These are phyloP conservation scores for Dicranocentrus wangi DNA, from an alignment of 2,888 invertebrate species.

Conservation along the genomic window DNA sequence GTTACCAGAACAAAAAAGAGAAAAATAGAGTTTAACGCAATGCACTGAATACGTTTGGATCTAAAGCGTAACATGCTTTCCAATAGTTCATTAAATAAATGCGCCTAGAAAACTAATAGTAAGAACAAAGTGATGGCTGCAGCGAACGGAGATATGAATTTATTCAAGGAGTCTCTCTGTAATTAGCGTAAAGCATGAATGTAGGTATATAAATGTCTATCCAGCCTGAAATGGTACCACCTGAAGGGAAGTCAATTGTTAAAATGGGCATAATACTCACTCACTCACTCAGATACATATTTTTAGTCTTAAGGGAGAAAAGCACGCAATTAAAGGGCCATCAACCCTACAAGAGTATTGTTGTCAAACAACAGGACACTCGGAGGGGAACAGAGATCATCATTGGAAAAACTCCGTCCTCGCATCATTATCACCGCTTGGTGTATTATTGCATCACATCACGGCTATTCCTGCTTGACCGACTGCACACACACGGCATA, in stretches of 20 bases:
- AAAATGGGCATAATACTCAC: not conserved
- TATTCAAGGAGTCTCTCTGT: constrained; percentile 30
- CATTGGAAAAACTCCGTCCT: not conserved
- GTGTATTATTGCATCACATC: not conserved
- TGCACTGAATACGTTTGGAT: not conserved
- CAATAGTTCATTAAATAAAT: constrained; percentile 1
- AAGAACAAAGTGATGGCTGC: not conserved
- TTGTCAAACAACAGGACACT: constrained; percentile 31
- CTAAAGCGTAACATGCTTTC: constrained; percentile 9
- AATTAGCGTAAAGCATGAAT: constrained; percentile 9
- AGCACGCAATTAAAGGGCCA: constrained; percentile 31
- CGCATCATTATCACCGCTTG: not conserved
- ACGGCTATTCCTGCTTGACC: not conserved
- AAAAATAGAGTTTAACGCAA: not conserved
- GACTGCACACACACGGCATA: no score
- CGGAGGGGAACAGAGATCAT: constrained; percentile 10
- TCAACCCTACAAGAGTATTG: constrained; percentile 20
- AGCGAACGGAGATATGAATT: not conserved
- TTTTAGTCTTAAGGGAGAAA: not conserved
- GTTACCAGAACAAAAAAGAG: not conserved
- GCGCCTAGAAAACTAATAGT: not conserved
- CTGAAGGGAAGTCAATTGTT: constrained; percentile 69
- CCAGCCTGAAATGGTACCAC: constrained; percentile 21
- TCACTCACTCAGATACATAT: not conserved
- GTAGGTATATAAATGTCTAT: not conserved